Conservation (phyloP, 2,888 invertebrate species). For the Drosophila hamatofila region DNA sequence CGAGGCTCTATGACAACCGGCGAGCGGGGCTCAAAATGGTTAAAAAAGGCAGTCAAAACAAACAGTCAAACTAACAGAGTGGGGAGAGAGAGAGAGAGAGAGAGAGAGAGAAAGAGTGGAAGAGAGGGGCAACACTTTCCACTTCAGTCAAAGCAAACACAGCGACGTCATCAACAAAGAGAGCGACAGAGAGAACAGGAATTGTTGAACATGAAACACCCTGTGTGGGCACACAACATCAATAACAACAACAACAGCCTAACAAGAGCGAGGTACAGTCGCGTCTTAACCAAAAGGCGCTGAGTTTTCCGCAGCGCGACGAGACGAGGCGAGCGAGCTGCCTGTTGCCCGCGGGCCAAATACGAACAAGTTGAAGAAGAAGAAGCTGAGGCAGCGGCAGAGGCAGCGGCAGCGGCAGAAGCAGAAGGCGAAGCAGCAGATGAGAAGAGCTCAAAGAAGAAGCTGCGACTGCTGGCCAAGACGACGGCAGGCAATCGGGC, state of each 20-base stretch:
- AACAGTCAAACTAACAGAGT: constrained; percentile 50
- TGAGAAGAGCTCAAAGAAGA: constrained; percentile 6
- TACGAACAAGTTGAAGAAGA: neutral
- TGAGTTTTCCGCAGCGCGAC: constrained; percentile 57
- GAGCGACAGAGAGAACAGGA: constrained; percentile 24
- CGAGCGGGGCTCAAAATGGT: constrained; percentile 45
- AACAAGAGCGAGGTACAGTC: constrained; percentile 58
- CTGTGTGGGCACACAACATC: constrained; percentile 35
- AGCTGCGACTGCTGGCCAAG: constrained; percentile 11
- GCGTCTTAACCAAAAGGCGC: constrained; percentile 49
- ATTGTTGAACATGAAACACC: constrained; percentile 35
- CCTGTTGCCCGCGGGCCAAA: constrained; percentile 43
- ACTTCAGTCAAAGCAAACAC: constrained; percentile 36
- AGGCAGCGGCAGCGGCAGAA: neutral
- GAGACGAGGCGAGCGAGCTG: constrained; percentile 15
- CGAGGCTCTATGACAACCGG: constrained; percentile 42
- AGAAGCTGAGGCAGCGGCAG: constrained; percentile 3
- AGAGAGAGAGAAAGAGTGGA: neutral
- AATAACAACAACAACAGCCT: neutral
- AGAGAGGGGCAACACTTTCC: constrained; percentile 34
- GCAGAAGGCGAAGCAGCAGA: neutral
- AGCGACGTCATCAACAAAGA: constrained; percentile 38
- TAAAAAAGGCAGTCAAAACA: constrained; percentile 50
- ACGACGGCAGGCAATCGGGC: neutral
- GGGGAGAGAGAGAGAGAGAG: neutral